Base-by-base conservation (phyloP, 2,797 vertebrate genomes). In the Poeciliopsis paucimaculata region DNA sequence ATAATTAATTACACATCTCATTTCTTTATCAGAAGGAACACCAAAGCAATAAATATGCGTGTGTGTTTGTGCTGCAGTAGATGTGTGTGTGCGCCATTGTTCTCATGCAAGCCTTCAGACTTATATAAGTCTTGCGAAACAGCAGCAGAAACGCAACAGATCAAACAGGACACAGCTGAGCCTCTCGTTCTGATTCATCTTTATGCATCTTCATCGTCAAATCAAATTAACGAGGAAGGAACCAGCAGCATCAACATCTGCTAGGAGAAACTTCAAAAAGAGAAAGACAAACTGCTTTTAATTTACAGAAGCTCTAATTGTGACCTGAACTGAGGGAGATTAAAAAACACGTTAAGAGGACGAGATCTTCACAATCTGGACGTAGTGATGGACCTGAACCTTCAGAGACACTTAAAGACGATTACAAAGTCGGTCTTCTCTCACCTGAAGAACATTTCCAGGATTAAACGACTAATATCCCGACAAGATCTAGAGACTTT, bases 71-170 rank as follows among this genome's bases (percentile, higher is more conserved):
- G 6, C 23, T 46, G 31, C 41, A 34, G 46, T 39, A 9, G 20
- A 11, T 75, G 68, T 72, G 45, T 31, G 70, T 73, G 31, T 16
- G 55, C 6, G 53, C 75, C 77, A 86, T 80, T 84, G 86, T 88
- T 88, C 57, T 82, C 53, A 31, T 78, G 77, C 66, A 57, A 68
- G 53, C 49, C 75, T 68, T 76, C 75, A 66, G 78, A 73, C 43
- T 90, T 90, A 86, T 49, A 76, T 88, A 90, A 88, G 76, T 57
- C 36, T 64, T 83, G 78, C 16, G 34, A 84, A 87, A 85, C 75
- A 82, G 71, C 77, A 78, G 39, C 75, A 74, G 49, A 76, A 34
- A 60, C 10, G 9, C 62, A 70, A 49, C 64, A 68, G 62, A 39
- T 84, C 76, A 62, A 39, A 81, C 71, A 75, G 23, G 28, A 66